These are phyloP conservation scores for Indicator indicator DNA, from an alignment of 2,113 vertebrate species.

Conservation along the genomic window DNA sequence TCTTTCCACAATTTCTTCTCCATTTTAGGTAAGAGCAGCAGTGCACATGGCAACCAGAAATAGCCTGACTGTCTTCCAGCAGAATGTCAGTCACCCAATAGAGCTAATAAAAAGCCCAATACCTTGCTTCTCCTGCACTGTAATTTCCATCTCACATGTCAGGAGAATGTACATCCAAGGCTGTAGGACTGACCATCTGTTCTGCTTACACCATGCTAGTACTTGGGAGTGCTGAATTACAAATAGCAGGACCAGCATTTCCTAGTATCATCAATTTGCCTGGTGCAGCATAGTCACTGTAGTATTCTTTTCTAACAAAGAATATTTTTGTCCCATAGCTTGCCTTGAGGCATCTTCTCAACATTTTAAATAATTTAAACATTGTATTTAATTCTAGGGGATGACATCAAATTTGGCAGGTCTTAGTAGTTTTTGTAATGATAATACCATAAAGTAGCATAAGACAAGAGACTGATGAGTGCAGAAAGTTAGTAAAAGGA, in stretches of 20 bases:
- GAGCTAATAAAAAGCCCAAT: conserved; percentile 11
- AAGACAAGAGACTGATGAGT: neutral
- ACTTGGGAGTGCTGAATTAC: neutral
- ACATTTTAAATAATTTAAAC: neutral
- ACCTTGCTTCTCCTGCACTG: neutral
- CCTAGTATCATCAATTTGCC: neutral
- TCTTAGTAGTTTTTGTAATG: neutral
- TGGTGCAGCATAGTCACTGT: neutral
- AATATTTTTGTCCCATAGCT: neutral
- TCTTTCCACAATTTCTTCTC: neutral
- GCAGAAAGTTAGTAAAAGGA: neutral
- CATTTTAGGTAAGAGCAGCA: neutral
- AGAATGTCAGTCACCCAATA: neutral
- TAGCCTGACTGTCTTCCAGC: conserved; percentile 11
- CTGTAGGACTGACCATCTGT: conserved; percentile 40
- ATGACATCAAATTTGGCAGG: neutral
- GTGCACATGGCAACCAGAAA: neutral
- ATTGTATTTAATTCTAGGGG: neutral
- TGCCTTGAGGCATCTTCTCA: neutral
- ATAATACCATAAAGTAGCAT: neutral
- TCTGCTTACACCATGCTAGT: neutral
- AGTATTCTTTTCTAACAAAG: neutral
- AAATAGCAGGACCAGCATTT: neutral
- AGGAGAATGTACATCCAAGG: neutral
- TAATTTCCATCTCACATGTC: neutral